Conservation (phyloP, 1,140 invertebrate genomes). For the Heliconius himera region DNA sequence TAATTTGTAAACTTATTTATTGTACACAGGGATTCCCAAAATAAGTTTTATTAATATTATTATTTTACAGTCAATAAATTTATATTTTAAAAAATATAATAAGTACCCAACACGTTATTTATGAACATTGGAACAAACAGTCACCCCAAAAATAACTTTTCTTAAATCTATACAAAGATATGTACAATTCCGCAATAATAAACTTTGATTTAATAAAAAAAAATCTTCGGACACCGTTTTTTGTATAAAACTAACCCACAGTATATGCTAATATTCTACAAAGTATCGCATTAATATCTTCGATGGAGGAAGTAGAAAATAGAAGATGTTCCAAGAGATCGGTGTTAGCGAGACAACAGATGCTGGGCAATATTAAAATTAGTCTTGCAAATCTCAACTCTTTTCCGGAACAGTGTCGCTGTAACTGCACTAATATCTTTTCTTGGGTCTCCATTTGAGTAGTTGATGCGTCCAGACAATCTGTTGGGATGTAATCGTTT, state of each 20-base stretch:
- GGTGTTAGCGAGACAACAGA: slow-evolving; percentile 80
- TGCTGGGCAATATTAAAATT: slow-evolving; percentile 86
- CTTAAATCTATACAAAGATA: not conserved
- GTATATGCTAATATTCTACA: slow-evolving; percentile 56
- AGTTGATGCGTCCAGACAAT: slow-evolving; percentile 84
- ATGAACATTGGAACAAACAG: too few species aligned
- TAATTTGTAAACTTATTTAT: not conserved
- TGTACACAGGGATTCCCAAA: not conserved
- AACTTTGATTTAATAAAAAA: not conserved
- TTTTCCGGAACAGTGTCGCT: slow-evolving; percentile 83
- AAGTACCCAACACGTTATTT: too few species aligned
- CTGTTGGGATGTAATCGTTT: slow-evolving; percentile 68
- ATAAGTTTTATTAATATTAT: not conserved
- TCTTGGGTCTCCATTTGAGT: slow-evolving; percentile 88
- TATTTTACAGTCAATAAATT: not conserved
- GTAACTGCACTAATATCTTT: slow-evolving; percentile 88
- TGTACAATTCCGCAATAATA: not conserved
- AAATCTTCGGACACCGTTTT: not conserved
- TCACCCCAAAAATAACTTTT: not conserved
- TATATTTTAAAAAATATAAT: not conserved
- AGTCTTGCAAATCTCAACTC: slow-evolving; percentile 87
- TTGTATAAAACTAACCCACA: not conserved
- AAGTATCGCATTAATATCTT: slow-evolving; percentile 54
- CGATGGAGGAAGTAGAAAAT: slow-evolving; percentile 49
- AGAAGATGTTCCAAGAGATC: slow-evolving; percentile 73